phyloP scores from a whole-genome alignment of 2,113 vertebrate genomes.

The Anseranas semipalmata region DNA sequence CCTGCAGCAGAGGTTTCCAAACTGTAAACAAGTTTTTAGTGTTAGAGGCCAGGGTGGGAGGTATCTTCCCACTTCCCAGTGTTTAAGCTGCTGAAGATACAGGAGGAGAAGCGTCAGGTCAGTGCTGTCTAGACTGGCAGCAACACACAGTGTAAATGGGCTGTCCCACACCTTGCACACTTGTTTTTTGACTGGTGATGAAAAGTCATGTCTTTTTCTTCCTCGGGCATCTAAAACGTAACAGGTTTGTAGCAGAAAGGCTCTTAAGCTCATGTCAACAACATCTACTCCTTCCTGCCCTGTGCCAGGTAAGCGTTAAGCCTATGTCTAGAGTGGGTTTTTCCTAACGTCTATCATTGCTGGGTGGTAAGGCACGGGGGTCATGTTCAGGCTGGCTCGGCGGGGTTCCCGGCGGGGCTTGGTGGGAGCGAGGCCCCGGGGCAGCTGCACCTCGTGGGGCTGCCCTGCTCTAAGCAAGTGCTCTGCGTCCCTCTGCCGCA shows the following conservation, averaged over 20 bases:
- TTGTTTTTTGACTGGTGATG: fast-evolving
- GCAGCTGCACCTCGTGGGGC: not conserved
- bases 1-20: not conserved
- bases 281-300: not conserved
- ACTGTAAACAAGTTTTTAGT: slow-evolving; percentile 38
- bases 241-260: not conserved
- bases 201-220: not conserved
- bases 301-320: fast-evolving
- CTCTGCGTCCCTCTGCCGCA: slow-evolving; percentile 71
- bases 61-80: not conserved
- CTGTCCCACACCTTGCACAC: not conserved
- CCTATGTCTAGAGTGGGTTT: slow-evolving; percentile 83
- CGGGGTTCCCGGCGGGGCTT: slow-evolving; percentile 84
- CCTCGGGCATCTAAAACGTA: not conserved
- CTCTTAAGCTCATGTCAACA: fast-evolving
- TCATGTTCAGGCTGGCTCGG: slow-evolving; percentile 78
- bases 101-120: not conserved
- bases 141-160: fast-evolving
- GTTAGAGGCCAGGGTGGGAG: not conserved
- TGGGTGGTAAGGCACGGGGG: slow-evolving; percentile 71
- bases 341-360: slow-evolving; percentile 90
- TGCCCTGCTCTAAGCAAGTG: slow-evolving; percentile 54
- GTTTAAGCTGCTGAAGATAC: not conserved
- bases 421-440: slow-evolving; percentile 62
- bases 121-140: not conserved